phyloP scores from a whole-genome alignment of 2,888 invertebrate genomes.

The Scaptomyza polygonia region DNA sequence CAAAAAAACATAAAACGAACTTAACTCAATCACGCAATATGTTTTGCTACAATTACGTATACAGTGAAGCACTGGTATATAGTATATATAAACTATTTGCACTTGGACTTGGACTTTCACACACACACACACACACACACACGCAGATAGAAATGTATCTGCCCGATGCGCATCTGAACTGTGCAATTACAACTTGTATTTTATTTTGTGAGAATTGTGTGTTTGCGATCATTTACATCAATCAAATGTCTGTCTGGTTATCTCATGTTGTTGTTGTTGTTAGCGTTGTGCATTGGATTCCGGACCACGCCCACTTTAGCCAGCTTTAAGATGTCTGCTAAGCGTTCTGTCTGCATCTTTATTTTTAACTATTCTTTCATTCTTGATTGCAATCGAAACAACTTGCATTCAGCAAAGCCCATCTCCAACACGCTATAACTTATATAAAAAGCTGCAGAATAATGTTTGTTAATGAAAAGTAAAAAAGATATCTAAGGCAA shows the following conservation, averaged over 20 bases:
- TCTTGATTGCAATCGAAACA: not conserved
- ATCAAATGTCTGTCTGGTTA: constrained; percentile 48
- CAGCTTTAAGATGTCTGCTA: not conserved
- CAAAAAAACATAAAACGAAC: no score
- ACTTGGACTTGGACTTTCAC: constrained; percentile 32
- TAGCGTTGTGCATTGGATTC: constrained; percentile 55
- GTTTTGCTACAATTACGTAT: constrained; percentile 59
- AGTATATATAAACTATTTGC: constrained; percentile 40
- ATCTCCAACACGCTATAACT: not conserved
- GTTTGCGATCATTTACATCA: constrained; percentile 69
- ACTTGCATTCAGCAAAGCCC: not conserved
- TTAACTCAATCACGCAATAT: constrained; percentile 63
- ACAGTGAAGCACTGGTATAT: constrained; percentile 35
- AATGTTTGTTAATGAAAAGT: no score
- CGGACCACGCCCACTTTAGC: constrained; percentile 35
- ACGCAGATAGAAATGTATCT: constrained; percentile 60
- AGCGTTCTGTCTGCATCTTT: not conserved
- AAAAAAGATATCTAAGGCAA: no score
- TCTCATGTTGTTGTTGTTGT: constrained; percentile 24
- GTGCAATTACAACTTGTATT: constrained; percentile 71
- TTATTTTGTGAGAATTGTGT: constrained; percentile 72
- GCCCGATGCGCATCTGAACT: constrained; percentile 34
- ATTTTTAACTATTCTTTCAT: not conserved
- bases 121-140: constrained; percentile 53
- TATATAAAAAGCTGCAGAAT: no score